phyloP scores from a whole-genome alignment of 1,140 invertebrate species.

The Wiebesia pumilae region DNA sequence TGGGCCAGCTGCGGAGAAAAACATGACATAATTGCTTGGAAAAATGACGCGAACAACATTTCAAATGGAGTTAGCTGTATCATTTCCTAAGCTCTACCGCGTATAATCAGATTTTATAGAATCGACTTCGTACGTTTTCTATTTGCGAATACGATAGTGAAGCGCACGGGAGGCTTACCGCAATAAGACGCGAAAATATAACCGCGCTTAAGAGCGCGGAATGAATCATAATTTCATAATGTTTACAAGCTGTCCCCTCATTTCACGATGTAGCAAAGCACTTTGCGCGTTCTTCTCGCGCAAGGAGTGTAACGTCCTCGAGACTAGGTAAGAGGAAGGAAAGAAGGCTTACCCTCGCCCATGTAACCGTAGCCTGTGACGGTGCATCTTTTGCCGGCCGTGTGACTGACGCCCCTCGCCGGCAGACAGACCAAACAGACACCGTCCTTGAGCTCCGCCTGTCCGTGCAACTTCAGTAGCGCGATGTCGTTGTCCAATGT shows the following conservation, averaged over 20 bases:
- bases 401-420: slow-evolving; percentile 87
- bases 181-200: background rate
- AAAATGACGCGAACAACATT: background rate
- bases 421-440: slow-evolving; percentile 92
- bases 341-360: slow-evolving; percentile 85
- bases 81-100: background rate
- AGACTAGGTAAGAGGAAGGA: background rate
- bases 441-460: slow-evolving; percentile 90
- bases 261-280: no score
- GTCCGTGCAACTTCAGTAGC: slow-evolving; percentile 91
- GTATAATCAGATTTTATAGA: background rate
- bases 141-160: background rate
- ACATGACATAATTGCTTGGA: slow-evolving; percentile 3
- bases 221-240: no score
- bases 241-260: no score
- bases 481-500: slow-evolving; percentile 97
- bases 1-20: slow-evolving; percentile 83
- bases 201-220: no score
- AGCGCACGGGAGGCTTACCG: background rate
- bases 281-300: no score
- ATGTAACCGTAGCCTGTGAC: slow-evolving; percentile 96
- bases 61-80: background rate
- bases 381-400: slow-evolving; percentile 90
- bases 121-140: background rate
- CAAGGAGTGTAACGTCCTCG: background rate